Evolutionary conservation across 2,113 vertebrate species (phyloP).

Genomic region (Mandrillus leucophaeus): DNA sequence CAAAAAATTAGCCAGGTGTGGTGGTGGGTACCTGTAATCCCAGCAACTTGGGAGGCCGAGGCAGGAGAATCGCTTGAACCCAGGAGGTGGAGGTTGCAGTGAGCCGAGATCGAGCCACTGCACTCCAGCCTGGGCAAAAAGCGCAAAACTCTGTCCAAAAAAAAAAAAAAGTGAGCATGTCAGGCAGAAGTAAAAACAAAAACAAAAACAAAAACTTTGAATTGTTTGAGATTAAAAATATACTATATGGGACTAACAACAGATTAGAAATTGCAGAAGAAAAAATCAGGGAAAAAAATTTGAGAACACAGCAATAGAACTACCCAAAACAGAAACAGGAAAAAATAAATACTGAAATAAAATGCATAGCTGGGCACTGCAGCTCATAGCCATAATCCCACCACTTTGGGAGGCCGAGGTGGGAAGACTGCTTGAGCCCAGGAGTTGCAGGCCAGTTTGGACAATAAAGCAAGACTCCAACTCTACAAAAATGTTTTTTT

Average conservation of each 20-base stretch:
- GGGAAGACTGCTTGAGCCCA: not conserved
- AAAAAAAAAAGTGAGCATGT: too few species aligned
- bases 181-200: too few species aligned
- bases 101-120: too few species aligned
- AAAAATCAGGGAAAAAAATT: not conserved
- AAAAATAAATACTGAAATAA: not conserved
- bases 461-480: not conserved
- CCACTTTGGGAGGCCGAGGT: not conserved
- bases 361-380: not conserved
- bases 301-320: not conserved
- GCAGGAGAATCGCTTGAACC: not conserved
- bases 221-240: not conserved
- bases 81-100: too few species aligned
- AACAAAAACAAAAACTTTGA: not conserved
- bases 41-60: too few species aligned
- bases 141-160: too few species aligned
- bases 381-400: not conserved
- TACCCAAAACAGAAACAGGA: not conserved
- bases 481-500: not conserved
- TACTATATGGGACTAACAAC: not conserved
- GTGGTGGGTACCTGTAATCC: too few species aligned
- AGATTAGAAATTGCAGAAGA: not conserved
- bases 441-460: not conserved
- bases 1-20: too few species aligned
- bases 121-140: too few species aligned